Evolutionary conservation across 2,888 invertebrate species (phyloP).

Genomic region (Meta bourneti): DNA sequence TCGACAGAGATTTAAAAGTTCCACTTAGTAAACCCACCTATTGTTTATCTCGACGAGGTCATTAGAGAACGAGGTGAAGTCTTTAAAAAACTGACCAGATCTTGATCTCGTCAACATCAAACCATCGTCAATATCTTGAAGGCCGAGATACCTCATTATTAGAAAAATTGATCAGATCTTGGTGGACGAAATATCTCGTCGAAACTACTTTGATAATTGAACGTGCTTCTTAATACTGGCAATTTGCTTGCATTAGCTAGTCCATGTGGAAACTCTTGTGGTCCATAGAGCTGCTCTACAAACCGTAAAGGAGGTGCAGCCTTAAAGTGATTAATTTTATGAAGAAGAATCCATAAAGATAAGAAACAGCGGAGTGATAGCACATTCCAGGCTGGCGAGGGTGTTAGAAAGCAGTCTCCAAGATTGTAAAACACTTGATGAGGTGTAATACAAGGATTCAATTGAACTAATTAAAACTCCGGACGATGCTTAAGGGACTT

Average conservation of each 20-base stretch:
- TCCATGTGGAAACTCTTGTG: not conserved
- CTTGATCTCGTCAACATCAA: not conserved
- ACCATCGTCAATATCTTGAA: too few species aligned
- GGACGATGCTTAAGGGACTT: constrained; percentile 6
- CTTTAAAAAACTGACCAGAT: not conserved
- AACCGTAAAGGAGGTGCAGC: not conserved
- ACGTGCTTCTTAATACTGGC: not conserved
- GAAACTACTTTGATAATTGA: too few species aligned
- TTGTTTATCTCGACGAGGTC: too few species aligned
- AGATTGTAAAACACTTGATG: constrained; percentile 2
- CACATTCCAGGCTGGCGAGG: not conserved
- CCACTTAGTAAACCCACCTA: too few species aligned
- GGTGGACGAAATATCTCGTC: too few species aligned
- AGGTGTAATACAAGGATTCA: not conserved
- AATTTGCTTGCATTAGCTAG: not conserved
- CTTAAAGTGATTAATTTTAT: not conserved
- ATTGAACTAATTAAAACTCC: constrained; percentile 42
- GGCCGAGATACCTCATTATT: too few species aligned
- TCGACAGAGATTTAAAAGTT: too few species aligned
- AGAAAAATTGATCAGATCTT: too few species aligned
- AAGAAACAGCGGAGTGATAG: constrained; percentile 6
- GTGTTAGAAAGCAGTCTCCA: not conserved
- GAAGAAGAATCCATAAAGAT: constrained; percentile 23
- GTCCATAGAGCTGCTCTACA: not conserved
- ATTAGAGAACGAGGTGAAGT: too few species aligned